A percentile compares a stretch with the other conserved stretches of the same genome.
Conservation (phyloP, 2,113 vertebrate species). For the Gallinago undulata region DNA sequence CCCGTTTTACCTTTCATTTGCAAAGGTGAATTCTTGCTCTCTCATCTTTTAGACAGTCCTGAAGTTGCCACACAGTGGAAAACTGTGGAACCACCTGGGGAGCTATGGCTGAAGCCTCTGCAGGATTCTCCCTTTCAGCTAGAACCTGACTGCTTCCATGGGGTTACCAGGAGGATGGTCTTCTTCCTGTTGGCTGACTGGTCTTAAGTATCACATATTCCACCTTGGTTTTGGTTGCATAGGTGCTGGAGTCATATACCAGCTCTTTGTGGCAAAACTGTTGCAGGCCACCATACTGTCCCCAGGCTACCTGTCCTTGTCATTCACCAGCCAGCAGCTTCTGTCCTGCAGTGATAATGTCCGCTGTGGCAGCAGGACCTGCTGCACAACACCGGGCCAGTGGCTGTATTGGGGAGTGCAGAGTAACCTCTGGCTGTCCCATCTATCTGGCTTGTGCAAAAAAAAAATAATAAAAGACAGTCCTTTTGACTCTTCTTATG, state of each 20-base stretch:
- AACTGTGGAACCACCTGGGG: fast-evolving
- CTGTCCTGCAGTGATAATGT: not conserved
- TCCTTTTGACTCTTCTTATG: not conserved
- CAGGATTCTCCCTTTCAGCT: not conserved
- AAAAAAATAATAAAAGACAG: not conserved
- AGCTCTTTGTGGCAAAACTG: not conserved
- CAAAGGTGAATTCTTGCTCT: not conserved
- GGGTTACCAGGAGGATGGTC: not conserved
- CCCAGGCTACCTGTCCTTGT: not conserved
- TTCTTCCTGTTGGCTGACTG: not conserved
- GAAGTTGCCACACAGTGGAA: not conserved
- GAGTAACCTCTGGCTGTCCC: not conserved
- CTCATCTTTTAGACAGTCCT: not conserved
- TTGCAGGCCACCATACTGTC: not conserved
- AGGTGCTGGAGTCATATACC: fast-evolving
- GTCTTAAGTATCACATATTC: not conserved
- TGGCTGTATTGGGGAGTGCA: not conserved
- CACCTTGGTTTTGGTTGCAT: not conserved
- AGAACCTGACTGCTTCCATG: not conserved
- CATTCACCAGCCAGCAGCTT: not conserved
- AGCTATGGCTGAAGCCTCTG: not conserved
- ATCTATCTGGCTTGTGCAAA: not conserved
- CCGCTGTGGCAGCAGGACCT: not conserved
- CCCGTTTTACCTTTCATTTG: not conserved
- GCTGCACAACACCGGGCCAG: fast-evolving